Conservation (phyloP, 2,113 vertebrate genomes). For the Willisornis vidua region DNA sequence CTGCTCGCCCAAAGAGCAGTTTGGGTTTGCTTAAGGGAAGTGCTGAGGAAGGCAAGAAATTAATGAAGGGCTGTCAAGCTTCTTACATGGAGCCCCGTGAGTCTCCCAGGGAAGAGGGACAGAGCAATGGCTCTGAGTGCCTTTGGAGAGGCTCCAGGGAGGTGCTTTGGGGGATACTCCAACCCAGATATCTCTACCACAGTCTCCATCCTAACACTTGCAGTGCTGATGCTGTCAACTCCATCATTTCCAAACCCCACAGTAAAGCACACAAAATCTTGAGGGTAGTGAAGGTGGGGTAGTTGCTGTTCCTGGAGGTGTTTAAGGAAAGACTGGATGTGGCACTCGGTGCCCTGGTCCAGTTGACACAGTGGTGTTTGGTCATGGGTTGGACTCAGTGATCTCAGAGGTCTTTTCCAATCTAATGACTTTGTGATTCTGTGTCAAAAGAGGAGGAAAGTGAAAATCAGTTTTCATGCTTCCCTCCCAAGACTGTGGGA, state of each 20-base stretch:
- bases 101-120: background rate
- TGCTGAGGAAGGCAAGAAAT: constrained; percentile 45
- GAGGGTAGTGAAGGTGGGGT: background rate
- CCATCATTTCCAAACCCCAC: background rate
- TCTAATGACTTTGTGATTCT: background rate
- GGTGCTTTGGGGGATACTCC: background rate
- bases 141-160: background rate
- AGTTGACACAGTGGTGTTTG: background rate
- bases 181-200: background rate
- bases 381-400: background rate
- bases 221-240: background rate
- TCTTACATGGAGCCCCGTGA: background rate
- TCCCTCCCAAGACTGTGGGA: background rate
- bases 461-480: background rate
- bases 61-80: background rate
- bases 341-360: background rate
- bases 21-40: constrained; percentile 18
- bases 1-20: background rate
- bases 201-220: background rate
- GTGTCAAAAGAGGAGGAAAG: background rate
- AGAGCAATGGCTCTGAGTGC: background rate
- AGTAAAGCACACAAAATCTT: background rate
- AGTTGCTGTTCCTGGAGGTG: background rate
- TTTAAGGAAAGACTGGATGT: background rate
- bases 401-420: background rate